Percentiles rank a stretch among this genome's conserved stretches.
Evolutionary conservation across 2,797 vertebrate species (phyloP).

Genomic region (Gadopsis marmoratus): DNA sequence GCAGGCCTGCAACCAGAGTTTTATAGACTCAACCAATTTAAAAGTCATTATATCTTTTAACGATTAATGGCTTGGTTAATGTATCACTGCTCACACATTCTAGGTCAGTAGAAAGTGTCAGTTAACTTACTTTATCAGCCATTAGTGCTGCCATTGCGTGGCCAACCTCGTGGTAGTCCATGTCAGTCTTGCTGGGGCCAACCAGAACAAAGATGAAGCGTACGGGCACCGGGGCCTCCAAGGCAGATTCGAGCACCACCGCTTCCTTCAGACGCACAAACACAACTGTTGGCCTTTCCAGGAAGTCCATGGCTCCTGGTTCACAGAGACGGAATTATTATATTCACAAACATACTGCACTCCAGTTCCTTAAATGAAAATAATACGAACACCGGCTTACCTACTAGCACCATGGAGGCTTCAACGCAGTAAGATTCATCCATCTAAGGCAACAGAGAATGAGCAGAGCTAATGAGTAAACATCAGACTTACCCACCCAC

Average conservation of each 20-base stretch:
- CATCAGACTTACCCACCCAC: not conserved
- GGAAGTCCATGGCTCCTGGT: slow-evolving; percentile 88
- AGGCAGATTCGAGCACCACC: slow-evolving; percentile 76
- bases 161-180: slow-evolving; percentile 90
- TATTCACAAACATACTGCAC: not conserved
- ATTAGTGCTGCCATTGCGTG: slow-evolving; percentile 90
- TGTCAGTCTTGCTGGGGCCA: slow-evolving; percentile 84
- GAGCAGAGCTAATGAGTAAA: slow-evolving; percentile 14
- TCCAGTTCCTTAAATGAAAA: not conserved
- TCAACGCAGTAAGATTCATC: slow-evolving; percentile 83
- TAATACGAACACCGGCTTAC: slow-evolving; percentile 79
- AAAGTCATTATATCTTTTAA: not conserved
- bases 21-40: not conserved
- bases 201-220: slow-evolving; percentile 91
- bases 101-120: not conserved
- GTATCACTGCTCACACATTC: not conserved
- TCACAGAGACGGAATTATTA: slow-evolving; percentile 24
- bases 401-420: slow-evolving; percentile 91
- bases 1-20: not conserved
- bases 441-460: slow-evolving; percentile 66
- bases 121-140: slow-evolving; percentile 89
- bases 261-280: slow-evolving; percentile 91
- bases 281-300: slow-evolving; percentile 86
- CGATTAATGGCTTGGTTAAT: not conserved
- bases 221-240: slow-evolving; percentile 82